phyloP scores from a whole-genome alignment of 2,113 vertebrate species.

The Eira barbara region DNA sequence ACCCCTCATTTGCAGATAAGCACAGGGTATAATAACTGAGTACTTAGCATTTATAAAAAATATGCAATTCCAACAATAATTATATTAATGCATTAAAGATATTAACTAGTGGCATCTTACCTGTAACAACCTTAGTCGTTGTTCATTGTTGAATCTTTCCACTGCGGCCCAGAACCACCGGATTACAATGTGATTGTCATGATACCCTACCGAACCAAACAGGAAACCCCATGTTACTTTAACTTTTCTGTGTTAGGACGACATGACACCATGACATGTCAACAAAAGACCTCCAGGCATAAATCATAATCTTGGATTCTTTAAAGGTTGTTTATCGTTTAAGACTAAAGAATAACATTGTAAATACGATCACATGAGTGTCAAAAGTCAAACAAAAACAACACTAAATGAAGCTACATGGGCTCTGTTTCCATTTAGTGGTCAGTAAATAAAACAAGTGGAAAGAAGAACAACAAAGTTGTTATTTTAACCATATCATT shows the following conservation, averaged over 20 bases:
- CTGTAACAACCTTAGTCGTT: conserved; percentile 96
- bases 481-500: neutral
- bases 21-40: neutral
- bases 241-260: neutral
- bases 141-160: conserved; percentile 99
- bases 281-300: neutral
- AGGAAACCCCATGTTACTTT: conserved; percentile 1
- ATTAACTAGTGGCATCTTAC: conserved; percentile 78
- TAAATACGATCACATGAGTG: neutral
- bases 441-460: neutral
- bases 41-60: neutral
- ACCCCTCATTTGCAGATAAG: neutral
- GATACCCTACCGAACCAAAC: conserved; percentile 89
- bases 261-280: neutral
- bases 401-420: neutral
- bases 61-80: neutral
- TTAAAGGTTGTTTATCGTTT: neutral
- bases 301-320: neutral
- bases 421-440: neutral
- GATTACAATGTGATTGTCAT: conserved; percentile 99
- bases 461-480: neutral
- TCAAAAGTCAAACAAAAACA: conserved; percentile 24
- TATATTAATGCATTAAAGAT: neutral
- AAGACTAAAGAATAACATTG: neutral
- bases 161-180: conserved; percentile 99